phyloP scores from a whole-genome alignment of 2,888 invertebrate genomes.

The Liodrosophila aerea region DNA sequence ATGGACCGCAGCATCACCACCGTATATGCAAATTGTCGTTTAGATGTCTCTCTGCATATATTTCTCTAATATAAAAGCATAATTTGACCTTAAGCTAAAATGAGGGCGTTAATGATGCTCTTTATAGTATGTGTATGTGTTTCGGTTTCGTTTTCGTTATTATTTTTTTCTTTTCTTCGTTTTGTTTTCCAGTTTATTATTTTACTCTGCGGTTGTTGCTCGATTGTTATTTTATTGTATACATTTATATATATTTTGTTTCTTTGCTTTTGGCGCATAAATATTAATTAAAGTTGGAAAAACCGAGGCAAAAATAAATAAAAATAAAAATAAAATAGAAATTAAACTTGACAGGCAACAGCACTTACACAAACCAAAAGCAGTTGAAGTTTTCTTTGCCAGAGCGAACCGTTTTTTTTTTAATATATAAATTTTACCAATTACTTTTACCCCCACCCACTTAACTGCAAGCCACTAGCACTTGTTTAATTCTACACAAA shows the following conservation, averaged over 20 bases:
- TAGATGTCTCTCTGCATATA: constrained; percentile 19
- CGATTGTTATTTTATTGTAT: constrained; percentile 37
- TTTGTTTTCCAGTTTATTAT: constrained; percentile 45
- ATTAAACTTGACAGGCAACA: constrained; percentile 17
- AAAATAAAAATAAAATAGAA: constrained; percentile 11
- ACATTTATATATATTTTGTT: constrained; percentile 14
- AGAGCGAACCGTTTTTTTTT: constrained; percentile 17
- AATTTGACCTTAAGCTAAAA: constrained; percentile 77
- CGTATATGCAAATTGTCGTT: constrained; percentile 66
- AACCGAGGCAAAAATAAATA: constrained; percentile 37
- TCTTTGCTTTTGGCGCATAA: constrained; percentile 60
- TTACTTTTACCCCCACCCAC: constrained; percentile 9
- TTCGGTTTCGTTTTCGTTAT: constrained; percentile 16
- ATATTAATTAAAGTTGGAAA: constrained; percentile 70
- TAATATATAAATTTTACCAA: constrained; percentile 9
- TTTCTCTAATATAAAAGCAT: constrained; percentile 64
- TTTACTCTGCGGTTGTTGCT: constrained; percentile 30
- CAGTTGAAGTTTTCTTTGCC: constrained; percentile 24
- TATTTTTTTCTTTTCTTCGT: constrained; percentile 16
- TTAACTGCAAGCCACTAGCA: constrained; percentile 34
- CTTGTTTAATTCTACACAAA: constrained; percentile 54
- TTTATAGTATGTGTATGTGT: constrained; percentile 46
- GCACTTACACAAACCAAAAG: constrained; percentile 31
- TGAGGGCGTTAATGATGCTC: constrained; percentile 79
- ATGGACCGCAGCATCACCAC: constrained; percentile 58